phyloP scores from a whole-genome alignment of 1,140 invertebrate genomes.

The Hestina assimilis region DNA sequence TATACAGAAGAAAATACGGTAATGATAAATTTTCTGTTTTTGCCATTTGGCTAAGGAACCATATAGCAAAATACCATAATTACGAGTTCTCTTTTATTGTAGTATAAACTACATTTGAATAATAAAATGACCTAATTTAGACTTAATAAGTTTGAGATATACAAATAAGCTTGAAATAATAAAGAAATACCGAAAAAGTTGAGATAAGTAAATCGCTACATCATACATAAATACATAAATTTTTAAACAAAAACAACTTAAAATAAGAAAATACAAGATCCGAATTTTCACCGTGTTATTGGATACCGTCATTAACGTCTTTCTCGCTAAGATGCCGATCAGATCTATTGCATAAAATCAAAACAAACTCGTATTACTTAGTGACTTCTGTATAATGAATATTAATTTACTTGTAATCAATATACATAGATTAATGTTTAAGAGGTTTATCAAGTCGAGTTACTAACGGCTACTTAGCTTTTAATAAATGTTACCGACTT shows the following conservation, averaged over 20 bases:
- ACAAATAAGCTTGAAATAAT: too few species aligned
- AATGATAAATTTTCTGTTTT: too few species aligned
- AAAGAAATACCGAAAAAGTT: too few species aligned
- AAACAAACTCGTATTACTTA: slow-evolving; percentile 14
- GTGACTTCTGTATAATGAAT: slow-evolving; percentile 9
- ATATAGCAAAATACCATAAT: too few species aligned
- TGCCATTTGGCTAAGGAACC: too few species aligned
- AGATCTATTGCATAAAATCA: slow-evolving; percentile 14
- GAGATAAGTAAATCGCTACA: neutral
- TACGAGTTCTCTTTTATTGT: too few species aligned
- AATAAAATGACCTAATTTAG: too few species aligned
- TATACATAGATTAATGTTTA: slow-evolving; percentile 3
- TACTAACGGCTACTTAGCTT: slow-evolving; percentile 1
- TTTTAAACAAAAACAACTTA: neutral
- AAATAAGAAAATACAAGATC: neutral
- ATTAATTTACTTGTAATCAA: slow-evolving; percentile 11
- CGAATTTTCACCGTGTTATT: neutral
- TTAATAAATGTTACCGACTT: neutral
- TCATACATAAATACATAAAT: neutral
- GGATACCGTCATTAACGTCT: slow-evolving; percentile 2
- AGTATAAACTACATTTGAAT: too few species aligned
- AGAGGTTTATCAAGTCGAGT: neutral
- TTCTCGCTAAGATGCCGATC: slow-evolving; percentile 1
- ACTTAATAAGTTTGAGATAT: too few species aligned
- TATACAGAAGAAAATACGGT: too few species aligned